phyloP scores from a whole-genome alignment of 2,888 invertebrate genomes.

The Linyphia triangularis region DNA sequence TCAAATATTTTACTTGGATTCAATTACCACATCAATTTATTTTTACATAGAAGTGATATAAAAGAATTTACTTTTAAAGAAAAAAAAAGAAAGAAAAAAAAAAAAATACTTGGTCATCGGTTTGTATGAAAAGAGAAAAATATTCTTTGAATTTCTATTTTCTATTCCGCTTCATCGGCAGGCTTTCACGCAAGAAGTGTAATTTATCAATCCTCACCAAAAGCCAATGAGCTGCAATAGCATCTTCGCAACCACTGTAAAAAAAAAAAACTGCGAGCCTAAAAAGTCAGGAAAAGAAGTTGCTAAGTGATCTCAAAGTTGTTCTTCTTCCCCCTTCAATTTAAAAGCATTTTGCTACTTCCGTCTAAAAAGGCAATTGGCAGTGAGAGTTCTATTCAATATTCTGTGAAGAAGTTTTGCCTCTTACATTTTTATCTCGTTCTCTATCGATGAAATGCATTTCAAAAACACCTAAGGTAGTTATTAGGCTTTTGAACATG shows the following conservation, averaged over 20 bases:
- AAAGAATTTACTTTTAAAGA: no score
- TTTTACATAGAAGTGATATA: no score
- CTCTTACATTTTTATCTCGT: not conserved
- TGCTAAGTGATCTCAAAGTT: constrained; percentile 21
- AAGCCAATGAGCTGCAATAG: constrained; percentile 31
- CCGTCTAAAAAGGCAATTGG: not conserved
- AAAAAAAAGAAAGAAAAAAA: no score
- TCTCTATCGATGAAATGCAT: no score
- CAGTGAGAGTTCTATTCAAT: not conserved
- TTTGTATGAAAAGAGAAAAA: not conserved
- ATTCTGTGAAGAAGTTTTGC: not conserved
- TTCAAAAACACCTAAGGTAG: no score
- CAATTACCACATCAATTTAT: no score
- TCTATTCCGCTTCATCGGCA: not conserved
- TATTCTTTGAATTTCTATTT: not conserved
- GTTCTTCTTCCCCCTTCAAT: not conserved
- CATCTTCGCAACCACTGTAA: not conserved
- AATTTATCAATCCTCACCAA: constrained; percentile 40
- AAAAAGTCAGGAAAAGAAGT: constrained; percentile 4
- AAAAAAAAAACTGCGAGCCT: not conserved
- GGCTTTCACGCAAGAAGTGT: constrained; percentile 1
- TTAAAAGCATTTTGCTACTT: not conserved
- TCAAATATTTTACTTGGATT: no score
- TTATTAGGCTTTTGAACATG: no score
- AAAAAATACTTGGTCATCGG: no score